Percentiles rank a stretch among this genome's conserved stretches.
Conservation (phyloP, 2,797 vertebrate species). For the Hydrophis major region DNA sequence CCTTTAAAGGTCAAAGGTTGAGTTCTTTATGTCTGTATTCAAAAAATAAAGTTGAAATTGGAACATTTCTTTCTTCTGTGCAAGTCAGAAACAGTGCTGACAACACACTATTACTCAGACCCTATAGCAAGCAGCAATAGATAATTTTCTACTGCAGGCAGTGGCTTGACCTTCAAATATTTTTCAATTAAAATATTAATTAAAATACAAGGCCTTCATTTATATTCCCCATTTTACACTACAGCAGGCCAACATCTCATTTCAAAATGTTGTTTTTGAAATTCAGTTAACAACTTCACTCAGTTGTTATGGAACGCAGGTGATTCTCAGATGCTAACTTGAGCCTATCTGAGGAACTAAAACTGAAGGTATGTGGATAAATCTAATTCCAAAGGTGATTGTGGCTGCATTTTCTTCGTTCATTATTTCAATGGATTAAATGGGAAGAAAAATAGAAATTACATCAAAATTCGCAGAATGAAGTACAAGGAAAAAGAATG, state of each 20-base stretch:
- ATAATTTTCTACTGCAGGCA: constrained; percentile 67
- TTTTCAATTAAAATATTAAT: constrained; percentile 60
- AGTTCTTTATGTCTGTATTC: constrained; percentile 10
- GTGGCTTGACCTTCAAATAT: constrained; percentile 61
- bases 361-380: neutral
- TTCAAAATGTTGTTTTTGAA: neutral
- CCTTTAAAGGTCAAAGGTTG: constrained; percentile 2
- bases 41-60: neutral
- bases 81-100: constrained; percentile 57
- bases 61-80: constrained; percentile 62
- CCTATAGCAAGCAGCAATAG: constrained; percentile 53
- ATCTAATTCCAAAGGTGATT: too few species aligned
- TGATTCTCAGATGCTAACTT: neutral
- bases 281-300: neutral
- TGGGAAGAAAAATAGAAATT: neutral
- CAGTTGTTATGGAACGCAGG: neutral
- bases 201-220: constrained; percentile 61
- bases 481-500: neutral
- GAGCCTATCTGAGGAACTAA: neutral
- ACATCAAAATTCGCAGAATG: neutral
- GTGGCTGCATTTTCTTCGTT: neutral
- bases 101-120: constrained; percentile 53
- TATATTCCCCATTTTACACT: constrained; percentile 69
- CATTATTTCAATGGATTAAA: neutral
- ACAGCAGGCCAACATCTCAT: constrained; percentile 37